These are phyloP conservation scores for Cherax destructor DNA, from an alignment of 1,140 invertebrate species.

Conservation along the genomic window DNA sequence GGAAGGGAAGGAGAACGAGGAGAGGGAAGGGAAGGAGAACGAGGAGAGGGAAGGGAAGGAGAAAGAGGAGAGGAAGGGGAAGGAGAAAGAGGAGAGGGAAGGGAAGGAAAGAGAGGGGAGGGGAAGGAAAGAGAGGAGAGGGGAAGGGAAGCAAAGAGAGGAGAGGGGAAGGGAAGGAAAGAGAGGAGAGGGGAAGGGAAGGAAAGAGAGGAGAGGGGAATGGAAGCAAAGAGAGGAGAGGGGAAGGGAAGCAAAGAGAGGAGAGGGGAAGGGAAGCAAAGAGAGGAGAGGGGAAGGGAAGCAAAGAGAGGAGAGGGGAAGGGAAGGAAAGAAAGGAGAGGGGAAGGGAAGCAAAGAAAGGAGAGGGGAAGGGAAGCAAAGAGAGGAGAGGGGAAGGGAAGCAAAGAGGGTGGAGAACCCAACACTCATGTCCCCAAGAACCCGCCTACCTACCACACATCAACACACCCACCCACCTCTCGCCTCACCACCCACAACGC, in stretches of 20 bases:
- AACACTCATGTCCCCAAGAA: too few relatives aligned
- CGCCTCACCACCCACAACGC: too few relatives aligned
- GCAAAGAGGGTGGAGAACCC: too few relatives aligned
- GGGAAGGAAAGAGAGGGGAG: neutral
- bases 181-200: neutral
- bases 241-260: neutral
- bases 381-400: neutral
- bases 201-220: neutral
- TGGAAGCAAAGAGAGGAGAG: neutral
- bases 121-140: too few relatives aligned
- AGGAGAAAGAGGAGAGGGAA: neutral
- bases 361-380: neutral
- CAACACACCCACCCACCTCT: too few relatives aligned
- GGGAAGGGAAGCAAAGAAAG: neutral
- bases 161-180: neutral
- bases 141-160: neutral
- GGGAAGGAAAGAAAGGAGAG: neutral
- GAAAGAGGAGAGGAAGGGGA: neutral
- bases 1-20: too few relatives aligned
- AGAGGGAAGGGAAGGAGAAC: too few relatives aligned
- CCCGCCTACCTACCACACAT: too few relatives aligned
- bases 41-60: too few relatives aligned
- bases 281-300: neutral
- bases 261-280: neutral
- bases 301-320: neutral